Evolutionary conservation across 2,113 vertebrate genomes (phyloP).

Genomic region (Sprattus sprattus): DNA sequence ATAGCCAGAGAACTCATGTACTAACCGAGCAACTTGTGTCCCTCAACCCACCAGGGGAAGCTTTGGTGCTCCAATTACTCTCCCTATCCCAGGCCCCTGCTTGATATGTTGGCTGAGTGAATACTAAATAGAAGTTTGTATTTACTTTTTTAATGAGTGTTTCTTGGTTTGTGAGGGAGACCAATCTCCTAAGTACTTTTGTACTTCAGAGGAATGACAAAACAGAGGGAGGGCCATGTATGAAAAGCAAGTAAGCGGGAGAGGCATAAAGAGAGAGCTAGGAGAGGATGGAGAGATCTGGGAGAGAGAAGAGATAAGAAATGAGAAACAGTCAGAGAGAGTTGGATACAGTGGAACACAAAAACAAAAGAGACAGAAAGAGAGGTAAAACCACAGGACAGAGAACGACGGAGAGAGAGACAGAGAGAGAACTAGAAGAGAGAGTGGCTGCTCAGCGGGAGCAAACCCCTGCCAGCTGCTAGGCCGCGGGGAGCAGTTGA

Average conservation of each 20-base stretch:
- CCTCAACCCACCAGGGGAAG: background rate
- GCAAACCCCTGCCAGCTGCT: too few relatives aligned
- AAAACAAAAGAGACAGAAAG: too few relatives aligned
- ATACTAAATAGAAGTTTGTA: background rate
- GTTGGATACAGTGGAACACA: background rate
- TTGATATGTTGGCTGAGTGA: background rate
- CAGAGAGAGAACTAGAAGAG: background rate
- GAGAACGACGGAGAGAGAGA: background rate
- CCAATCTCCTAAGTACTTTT: background rate
- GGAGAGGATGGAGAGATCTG: background rate
- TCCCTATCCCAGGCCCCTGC: background rate
- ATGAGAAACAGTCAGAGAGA: background rate
- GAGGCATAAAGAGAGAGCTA: background rate
- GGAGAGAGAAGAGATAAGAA: background rate
- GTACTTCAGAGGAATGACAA: background rate
- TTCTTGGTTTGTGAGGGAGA: background rate
- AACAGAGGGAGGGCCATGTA: background rate
- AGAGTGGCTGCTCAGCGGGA: background rate
- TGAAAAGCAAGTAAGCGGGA: background rate
- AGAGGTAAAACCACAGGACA: too few relatives aligned
- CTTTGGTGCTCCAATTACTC: background rate
- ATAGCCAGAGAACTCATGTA: too few relatives aligned
- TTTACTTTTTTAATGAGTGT: background rate
- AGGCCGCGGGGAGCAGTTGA: background rate
- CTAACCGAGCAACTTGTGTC: too few relatives aligned